phyloP scores from a whole-genome alignment of 2,797 vertebrate genomes.

The Odontamblyopus rebecca region DNA sequence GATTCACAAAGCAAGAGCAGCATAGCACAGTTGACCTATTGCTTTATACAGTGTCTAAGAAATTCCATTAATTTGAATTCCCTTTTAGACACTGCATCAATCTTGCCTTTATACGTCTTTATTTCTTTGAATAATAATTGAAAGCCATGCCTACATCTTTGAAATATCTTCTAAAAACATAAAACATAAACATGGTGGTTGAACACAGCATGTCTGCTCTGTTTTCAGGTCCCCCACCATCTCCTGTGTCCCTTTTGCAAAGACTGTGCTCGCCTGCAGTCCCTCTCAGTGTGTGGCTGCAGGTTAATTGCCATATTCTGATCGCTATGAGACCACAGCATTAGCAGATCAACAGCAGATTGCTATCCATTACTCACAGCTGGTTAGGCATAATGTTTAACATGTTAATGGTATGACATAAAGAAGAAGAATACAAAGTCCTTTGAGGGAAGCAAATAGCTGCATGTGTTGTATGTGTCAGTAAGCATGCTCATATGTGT shows the following conservation, averaged over 20 bases:
- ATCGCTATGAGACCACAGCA: constrained; percentile 56
- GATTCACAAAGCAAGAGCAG: neutral
- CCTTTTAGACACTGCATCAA: neutral
- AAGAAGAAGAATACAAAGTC: constrained; percentile 59
- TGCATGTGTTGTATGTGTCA: constrained; percentile 52
- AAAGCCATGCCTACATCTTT: constrained; percentile 26
- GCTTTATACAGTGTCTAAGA: neutral
- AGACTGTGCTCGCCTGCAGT: constrained; percentile 64
- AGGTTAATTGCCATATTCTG: constrained; percentile 73
- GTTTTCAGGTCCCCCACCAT: constrained; percentile 35
- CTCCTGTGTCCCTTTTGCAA: constrained; percentile 49
- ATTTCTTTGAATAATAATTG: constrained; percentile 24
- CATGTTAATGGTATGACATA: constrained; percentile 66
- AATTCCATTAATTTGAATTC: constrained; percentile 18
- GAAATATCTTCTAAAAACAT: constrained; percentile 33
- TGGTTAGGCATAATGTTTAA: constrained; percentile 39
- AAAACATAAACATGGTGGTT: constrained; percentile 36
- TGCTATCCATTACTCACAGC: constrained; percentile 45
- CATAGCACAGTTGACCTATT: neutral
- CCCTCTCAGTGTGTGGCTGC: constrained; percentile 61
- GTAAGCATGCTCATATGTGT: constrained; percentile 48
- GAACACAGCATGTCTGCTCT: constrained; percentile 39
- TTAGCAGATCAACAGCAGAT: constrained; percentile 63
- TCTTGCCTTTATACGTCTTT: neutral
- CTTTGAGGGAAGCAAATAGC: constrained; percentile 51